phyloP scores from a whole-genome alignment of 2,113 vertebrate species.

The Thamnaconus septentrionalis region DNA sequence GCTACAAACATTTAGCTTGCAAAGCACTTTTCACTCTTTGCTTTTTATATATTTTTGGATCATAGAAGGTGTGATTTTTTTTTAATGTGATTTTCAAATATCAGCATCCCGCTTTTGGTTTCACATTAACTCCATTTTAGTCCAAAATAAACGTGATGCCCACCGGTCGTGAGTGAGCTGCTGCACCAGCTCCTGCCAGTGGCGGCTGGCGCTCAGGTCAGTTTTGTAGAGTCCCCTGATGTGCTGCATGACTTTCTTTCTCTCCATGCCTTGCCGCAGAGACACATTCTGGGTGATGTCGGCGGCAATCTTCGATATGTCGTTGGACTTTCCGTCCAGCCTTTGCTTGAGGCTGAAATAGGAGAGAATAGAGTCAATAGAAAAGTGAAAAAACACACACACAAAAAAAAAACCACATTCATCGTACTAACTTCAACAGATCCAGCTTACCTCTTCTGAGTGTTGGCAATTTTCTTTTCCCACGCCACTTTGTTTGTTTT shows the following conservation, averaged over 20 bases:
- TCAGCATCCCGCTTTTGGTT: no score
- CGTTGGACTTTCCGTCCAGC: slow-evolving; percentile 92
- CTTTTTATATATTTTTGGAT: no score
- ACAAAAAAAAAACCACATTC: background rate
- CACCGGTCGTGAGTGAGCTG: slow-evolving; percentile 90
- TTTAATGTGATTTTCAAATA: no score
- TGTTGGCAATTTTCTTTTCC: slow-evolving; percentile 90
- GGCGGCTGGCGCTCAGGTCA: slow-evolving; percentile 91
- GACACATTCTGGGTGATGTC: slow-evolving; percentile 97
- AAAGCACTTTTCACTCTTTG: no score
- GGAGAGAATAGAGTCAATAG: background rate
- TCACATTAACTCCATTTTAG: no score
- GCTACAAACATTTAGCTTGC: no score
- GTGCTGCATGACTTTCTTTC: slow-evolving; percentile 97
- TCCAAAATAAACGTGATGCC: background rate
- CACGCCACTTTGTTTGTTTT: slow-evolving; percentile 85
- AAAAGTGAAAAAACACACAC: background rate
- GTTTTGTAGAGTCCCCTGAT: slow-evolving; percentile 93
- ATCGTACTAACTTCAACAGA: background rate
- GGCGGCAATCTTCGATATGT: slow-evolving; percentile 96
- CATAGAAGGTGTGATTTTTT: no score
- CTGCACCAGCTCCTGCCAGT: slow-evolving; percentile 96
- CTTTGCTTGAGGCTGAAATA: slow-evolving; percentile 88
- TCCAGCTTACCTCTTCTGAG: slow-evolving; percentile 84
- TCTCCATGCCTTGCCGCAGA: slow-evolving; percentile 92